These are phyloP conservation scores for Cygnus olor DNA, from an alignment of 2,797 vertebrate species.

Conservation along the genomic window DNA sequence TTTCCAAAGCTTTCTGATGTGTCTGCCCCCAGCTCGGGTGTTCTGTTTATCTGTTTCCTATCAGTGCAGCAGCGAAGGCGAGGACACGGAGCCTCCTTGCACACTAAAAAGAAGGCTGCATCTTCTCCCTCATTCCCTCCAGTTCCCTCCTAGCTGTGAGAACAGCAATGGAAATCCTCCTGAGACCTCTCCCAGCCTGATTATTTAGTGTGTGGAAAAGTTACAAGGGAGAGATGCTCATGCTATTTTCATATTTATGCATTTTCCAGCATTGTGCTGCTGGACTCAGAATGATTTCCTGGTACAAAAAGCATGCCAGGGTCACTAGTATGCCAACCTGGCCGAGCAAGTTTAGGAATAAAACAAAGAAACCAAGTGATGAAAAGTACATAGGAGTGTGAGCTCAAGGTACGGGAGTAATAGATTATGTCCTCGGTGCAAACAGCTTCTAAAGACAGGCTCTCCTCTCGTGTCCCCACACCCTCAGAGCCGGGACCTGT, in stretches of 20 bases:
- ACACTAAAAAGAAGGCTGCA: rapidly evolving
- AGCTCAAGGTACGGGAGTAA: neutral
- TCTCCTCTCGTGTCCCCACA: neutral
- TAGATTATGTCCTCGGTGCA: neutral
- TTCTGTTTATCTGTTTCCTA: neutral
- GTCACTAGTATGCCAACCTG: neutral
- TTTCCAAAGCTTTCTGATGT: neutral
- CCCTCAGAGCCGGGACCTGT: neutral
- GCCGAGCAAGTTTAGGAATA: neutral
- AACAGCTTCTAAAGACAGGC: neutral
- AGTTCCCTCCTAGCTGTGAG: neutral
- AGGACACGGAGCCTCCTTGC: neutral
- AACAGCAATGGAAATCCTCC: neutral
- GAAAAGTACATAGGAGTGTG: neutral
- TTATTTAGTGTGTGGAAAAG: neutral
- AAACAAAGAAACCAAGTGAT: neutral
- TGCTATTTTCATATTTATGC: neutral
- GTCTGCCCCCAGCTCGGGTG: neutral
- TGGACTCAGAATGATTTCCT: neutral
- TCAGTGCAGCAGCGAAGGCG: neutral
- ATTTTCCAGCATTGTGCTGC: neutral
- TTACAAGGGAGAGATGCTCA: neutral
- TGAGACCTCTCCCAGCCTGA: neutral
- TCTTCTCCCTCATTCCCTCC: neutral
- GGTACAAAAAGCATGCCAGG: neutral